Evolutionary conservation across 2,797 vertebrate species (phyloP).

Genomic region (Myotis findleyi): DNA sequence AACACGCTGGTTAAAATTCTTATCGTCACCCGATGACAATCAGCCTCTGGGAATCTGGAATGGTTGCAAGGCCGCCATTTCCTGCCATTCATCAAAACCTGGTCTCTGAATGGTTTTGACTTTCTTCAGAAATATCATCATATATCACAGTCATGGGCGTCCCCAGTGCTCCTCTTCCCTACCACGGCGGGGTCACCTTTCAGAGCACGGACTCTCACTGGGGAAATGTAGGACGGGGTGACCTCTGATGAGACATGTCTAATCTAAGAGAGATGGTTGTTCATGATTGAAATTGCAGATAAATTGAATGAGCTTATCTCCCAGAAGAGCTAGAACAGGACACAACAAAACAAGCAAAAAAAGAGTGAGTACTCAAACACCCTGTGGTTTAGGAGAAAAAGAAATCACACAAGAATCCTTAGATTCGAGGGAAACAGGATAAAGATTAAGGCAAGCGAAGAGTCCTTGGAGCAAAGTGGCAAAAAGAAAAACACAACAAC

Average conservation of each 20-base stretch:
- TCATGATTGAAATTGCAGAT: constrained; percentile 66
- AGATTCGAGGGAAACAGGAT: background rate
- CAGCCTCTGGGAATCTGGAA: constrained; percentile 86
- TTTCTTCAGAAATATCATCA: constrained; percentile 84
- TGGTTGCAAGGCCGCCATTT: constrained; percentile 86
- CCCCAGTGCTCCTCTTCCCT: constrained; percentile 75
- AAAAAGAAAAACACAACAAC: background rate
- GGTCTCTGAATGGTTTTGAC: constrained; percentile 81
- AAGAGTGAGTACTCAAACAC: background rate
- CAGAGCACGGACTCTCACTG: constrained; percentile 44
- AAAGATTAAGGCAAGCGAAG: background rate
- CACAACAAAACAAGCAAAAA: background rate
- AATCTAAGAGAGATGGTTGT: constrained; percentile 46
- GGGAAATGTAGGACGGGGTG: constrained; percentile 30
- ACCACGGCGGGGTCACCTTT: constrained; percentile 67
- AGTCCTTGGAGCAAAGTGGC: background rate
- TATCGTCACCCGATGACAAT: constrained; percentile 84
- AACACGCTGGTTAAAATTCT: constrained; percentile 83
- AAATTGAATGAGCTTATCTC: constrained; percentile 62
- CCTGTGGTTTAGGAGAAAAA: background rate
- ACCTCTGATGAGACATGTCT: constrained; percentile 65
- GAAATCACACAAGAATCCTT: background rate
- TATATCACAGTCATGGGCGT: constrained; percentile 83
- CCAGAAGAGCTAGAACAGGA: background rate
- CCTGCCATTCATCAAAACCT: constrained; percentile 89